A percentile compares a stretch with the other conserved stretches of the same genome.
Evolutionary conservation across 2,113 vertebrate species (phyloP).

Genomic region (Pseudorectes ferrugineus): DNA sequence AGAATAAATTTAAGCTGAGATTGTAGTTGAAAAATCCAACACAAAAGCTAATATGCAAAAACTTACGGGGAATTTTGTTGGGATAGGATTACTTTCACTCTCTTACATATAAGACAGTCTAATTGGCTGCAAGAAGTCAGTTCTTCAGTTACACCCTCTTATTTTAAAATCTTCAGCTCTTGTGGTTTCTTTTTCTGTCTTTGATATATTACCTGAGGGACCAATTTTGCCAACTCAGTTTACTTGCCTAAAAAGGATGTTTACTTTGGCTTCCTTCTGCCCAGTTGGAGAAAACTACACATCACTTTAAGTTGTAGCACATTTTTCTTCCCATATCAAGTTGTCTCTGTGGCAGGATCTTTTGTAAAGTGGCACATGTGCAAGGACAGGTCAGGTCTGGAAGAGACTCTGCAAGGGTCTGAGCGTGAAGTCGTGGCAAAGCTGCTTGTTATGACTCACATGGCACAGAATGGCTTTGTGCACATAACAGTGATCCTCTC

Average conservation of each 20-base stretch:
- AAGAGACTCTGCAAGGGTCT: neutral
- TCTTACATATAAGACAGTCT: rapidly evolving
- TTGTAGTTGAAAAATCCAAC: neutral
- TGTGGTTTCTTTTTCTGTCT: neutral
- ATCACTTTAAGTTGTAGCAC: neutral
- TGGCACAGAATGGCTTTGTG: neutral
- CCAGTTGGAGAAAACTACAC: neutral
- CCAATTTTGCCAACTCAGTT: neutral
- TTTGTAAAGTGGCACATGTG: neutral
- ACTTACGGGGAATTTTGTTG: neutral
- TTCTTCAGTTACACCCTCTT: neutral
- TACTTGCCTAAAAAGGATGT: neutral
- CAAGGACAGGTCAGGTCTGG: neutral
- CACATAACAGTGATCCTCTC: neutral
- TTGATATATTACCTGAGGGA: neutral
- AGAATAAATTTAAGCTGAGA: neutral
- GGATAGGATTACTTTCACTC: neutral
- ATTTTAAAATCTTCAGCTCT: neutral
- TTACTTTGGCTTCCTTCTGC: neutral
- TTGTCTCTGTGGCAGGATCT: neutral
- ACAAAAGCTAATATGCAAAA: neutral
- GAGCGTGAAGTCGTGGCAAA: neutral
- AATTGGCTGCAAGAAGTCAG: neutral
- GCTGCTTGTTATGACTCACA: neutral
- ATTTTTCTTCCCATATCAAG: neutral